Conservation (phyloP, 2,888 invertebrate species). For the Athetis lepigone region DNA sequence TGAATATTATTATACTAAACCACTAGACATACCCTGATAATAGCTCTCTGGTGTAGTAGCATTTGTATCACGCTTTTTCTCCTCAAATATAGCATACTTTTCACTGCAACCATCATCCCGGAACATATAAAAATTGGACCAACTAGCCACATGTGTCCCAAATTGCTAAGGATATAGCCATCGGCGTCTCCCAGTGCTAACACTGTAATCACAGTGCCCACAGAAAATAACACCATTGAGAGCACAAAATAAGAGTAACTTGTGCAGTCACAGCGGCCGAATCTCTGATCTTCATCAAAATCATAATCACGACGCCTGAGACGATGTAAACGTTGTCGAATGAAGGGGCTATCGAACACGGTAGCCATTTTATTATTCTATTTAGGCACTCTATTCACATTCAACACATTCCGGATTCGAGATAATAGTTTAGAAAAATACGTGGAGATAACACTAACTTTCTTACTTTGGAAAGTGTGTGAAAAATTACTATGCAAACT, state of each 20-base stretch:
- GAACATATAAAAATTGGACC: conserved; percentile 93
- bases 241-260: conserved; percentile 92
- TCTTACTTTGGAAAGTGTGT: conserved; percentile 62
- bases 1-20: not conserved
- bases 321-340: conserved; percentile 91
- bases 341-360: conserved; percentile 91
- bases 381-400: conserved; percentile 62
- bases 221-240: conserved; percentile 91
- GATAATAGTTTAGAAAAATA: conserved; percentile 41
- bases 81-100: conserved; percentile 92
- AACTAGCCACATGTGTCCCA: conserved; percentile 93
- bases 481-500: conserved; percentile 60
- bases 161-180: conserved; percentile 90
- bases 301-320: conserved; percentile 91
- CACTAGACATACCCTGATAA: conserved; percentile 89
- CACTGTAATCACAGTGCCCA: conserved; percentile 92
- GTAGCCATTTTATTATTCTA: conserved; percentile 89
- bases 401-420: conserved; percentile 59
- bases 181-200: conserved; percentile 91
- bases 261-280: conserved; percentile 92
- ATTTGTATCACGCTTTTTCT: conserved; percentile 92
- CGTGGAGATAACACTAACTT: conserved; percentile 49
- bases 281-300: conserved; percentile 91
- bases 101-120: conserved; percentile 93
- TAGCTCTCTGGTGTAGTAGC: conserved; percentile 91